A percentile compares a stretch with the other conserved stretches of the same genome.
Evolutionary conservation across 1,140 invertebrate species (phyloP).

Genomic region (Drosophila azteca): DNA sequence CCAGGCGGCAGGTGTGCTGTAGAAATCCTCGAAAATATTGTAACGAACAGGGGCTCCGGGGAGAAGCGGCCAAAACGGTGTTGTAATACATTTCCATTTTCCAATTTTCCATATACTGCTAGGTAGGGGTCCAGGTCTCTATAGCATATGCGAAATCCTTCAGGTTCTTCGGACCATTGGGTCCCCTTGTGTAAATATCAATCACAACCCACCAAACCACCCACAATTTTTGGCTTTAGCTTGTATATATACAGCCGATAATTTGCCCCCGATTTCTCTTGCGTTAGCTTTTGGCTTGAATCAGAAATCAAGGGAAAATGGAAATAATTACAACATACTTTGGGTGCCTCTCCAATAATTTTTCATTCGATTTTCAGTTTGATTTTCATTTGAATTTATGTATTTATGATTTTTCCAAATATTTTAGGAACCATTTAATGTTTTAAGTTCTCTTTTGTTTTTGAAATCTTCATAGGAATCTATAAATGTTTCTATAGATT

Average conservation of each 20-base stretch:
- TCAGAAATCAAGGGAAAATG: constrained; percentile 64
- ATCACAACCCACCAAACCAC: constrained; percentile 1
- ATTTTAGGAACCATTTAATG: constrained; percentile 26
- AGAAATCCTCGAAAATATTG: constrained; percentile 84
- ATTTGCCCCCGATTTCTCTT: constrained; percentile 55
- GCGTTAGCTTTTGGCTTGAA: constrained; percentile 63
- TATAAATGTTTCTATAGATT: constrained; percentile 13
- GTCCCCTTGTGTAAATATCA: constrained; percentile 50
- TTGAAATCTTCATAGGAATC: constrained; percentile 7
- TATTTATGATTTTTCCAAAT: constrained; percentile 65
- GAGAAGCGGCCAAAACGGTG: constrained; percentile 83
- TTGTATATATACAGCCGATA: constrained; percentile 72
- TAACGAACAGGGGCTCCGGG: constrained; percentile 79
- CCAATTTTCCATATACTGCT: constrained; percentile 31
- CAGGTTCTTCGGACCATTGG: constrained; percentile 6
- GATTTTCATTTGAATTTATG: constrained; percentile 64
- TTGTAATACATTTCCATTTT: constrained; percentile 84
- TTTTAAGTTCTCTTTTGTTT: constrained; percentile 43
- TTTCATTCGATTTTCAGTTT: constrained; percentile 77
- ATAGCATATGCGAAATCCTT: constrained; percentile 42
- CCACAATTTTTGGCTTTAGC: constrained; percentile 56
- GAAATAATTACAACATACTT: constrained; percentile 84
- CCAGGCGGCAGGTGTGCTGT: constrained; percentile 86
- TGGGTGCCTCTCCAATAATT: constrained; percentile 83
- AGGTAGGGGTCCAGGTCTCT: constrained; percentile 31